Evolutionary conservation across 2,888 invertebrate species (phyloP).

Genomic region (Cabera pusaria): DNA sequence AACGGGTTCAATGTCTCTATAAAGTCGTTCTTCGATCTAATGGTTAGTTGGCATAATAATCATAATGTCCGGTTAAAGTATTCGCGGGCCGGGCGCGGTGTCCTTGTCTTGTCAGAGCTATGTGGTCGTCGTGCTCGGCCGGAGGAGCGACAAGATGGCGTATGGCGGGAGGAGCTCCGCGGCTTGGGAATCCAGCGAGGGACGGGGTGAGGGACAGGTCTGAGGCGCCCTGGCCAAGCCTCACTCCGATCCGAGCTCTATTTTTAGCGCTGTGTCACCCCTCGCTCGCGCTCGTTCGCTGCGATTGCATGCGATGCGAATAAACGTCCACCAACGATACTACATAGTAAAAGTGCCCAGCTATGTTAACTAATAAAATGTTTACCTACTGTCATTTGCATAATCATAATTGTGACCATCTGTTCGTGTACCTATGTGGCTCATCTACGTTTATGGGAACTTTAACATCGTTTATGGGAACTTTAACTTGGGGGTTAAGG

Average conservation of each 20-base stretch:
- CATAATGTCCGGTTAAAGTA: constrained; percentile 33
- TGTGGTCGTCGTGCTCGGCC: constrained; percentile 52
- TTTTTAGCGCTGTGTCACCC: constrained; percentile 82
- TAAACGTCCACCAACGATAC: constrained; percentile 25
- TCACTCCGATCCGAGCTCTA: constrained; percentile 60
- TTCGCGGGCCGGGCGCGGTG: constrained; percentile 45
- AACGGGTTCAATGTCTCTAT: constrained; percentile 40
- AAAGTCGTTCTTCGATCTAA: constrained; percentile 28
- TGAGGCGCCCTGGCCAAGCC: constrained; percentile 40
- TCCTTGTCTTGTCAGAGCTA: constrained; percentile 58
- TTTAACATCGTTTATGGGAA: too few relatives aligned
- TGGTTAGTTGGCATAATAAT: constrained; percentile 34
- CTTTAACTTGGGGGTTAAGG: too few relatives aligned
- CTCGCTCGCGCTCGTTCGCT: constrained; percentile 50
- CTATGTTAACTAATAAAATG: constrained; percentile 21
- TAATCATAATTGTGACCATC: constrained; percentile 3
- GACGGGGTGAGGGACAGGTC: constrained; percentile 46
- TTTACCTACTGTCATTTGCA: constrained; percentile 5
- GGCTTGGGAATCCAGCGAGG: constrained; percentile 53
- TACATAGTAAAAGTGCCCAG: constrained; percentile 39
- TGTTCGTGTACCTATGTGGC: too few relatives aligned
- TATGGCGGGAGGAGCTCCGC: constrained; percentile 50
- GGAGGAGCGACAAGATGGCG: constrained; percentile 74
- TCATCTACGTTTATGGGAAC: too few relatives aligned
- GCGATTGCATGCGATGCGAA: constrained; percentile 34